Conservation (phyloP, 2,113 vertebrate species). For the Oenanthe oenanthe region DNA sequence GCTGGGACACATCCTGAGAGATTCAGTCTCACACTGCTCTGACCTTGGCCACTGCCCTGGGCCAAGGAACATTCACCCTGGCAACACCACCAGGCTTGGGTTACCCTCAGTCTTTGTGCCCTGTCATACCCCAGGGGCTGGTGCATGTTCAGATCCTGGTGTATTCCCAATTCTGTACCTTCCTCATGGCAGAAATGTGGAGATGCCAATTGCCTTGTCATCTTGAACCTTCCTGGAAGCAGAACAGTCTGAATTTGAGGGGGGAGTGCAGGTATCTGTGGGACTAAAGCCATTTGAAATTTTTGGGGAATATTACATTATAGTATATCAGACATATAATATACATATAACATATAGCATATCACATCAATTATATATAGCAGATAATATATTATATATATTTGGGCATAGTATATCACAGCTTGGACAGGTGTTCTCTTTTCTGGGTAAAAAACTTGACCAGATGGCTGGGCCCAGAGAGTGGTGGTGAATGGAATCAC, state of each 20-base stretch:
- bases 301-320: not conserved
- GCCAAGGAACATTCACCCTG: not conserved
- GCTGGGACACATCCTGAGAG: not conserved
- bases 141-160: not conserved
- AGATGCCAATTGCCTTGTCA: not conserved
- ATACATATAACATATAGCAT: not conserved
- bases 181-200: not conserved
- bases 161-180: not conserved
- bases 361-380: not conserved
- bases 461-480: not conserved
- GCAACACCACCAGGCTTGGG: not conserved
- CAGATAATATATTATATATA: too few relatives aligned
- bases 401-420: not conserved
- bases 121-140: not conserved
- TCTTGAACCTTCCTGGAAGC: not conserved
- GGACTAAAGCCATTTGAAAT: not conserved
- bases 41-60: not conserved
- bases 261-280: not conserved
- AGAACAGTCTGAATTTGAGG: not conserved
- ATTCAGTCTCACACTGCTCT: not conserved
- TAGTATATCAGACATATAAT: not conserved
- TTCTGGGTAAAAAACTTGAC: not conserved
- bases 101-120: not conserved
- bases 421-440: not conserved
- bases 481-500: not conserved